Percentiles rank a stretch among this genome's conserved stretches.
Conservation (phyloP, 1,140 invertebrate genomes). For the Chelonus insularis region DNA sequence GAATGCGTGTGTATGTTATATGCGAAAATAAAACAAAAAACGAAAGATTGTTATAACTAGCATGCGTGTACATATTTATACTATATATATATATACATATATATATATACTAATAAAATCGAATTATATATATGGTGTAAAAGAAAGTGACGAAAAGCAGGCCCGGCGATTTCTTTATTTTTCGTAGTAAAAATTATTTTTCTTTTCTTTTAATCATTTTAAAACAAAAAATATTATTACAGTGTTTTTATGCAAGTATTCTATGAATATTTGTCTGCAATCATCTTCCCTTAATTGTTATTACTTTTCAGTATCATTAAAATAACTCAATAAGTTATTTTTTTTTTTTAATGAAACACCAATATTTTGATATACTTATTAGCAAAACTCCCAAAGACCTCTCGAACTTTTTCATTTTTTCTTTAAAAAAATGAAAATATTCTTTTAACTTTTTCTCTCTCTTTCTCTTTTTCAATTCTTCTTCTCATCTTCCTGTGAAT, state of each 20-base stretch:
- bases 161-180: slow-evolving; percentile 1
- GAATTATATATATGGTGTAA: slow-evolving; percentile 1
- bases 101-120: slow-evolving; percentile 12
- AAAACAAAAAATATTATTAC: not conserved
- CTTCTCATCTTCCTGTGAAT: not conserved
- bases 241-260: not conserved
- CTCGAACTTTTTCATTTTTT: not conserved
- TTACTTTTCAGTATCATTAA: no score
- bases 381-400: no score
- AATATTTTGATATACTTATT: no score
- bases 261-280: not conserved
- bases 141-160: not conserved
- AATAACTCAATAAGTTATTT: no score
- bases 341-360: not conserved
- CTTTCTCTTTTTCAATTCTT: not conserved
- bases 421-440: not conserved
- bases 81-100: slow-evolving; percentile 13
- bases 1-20: slow-evolving; percentile 2
- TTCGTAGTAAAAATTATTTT: no score
- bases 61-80: slow-evolving; percentile 29
- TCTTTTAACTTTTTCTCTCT: not conserved
- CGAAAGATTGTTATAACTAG: slow-evolving; percentile 25
- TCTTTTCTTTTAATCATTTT: not conserved
- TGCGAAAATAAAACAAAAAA: slow-evolving; percentile 4
- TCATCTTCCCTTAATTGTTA: no score